These are phyloP conservation scores for Psammodynastes pulverulentus DNA, from an alignment of 2,113 vertebrate species.

Conservation along the genomic window DNA sequence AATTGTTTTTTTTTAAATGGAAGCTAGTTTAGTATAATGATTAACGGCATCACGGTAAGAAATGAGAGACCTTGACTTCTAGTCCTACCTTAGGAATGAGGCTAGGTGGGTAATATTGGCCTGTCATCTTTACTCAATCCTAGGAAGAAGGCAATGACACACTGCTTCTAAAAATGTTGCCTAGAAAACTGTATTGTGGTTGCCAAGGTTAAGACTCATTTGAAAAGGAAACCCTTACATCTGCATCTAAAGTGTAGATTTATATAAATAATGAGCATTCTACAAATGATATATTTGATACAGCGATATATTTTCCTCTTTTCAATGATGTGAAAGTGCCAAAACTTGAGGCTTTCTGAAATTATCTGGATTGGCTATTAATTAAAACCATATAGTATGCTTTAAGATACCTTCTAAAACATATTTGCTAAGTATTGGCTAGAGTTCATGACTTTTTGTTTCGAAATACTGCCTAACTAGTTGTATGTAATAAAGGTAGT, in stretches of 20 bases:
- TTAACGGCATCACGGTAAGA: neutral
- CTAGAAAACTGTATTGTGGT: neutral
- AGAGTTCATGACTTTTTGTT: neutral
- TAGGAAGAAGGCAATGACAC: neutral
- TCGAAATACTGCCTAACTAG: neutral
- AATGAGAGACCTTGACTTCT: neutral
- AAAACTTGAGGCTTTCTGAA: neutral
- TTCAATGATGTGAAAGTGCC: neutral
- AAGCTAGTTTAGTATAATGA: neutral
- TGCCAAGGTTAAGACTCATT: neutral
- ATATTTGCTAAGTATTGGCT: neutral
- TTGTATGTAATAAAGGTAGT: too few relatives aligned
- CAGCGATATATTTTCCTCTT: neutral
- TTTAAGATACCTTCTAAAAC: neutral
- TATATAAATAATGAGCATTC: neutral
- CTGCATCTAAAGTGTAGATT: neutral
- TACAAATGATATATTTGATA: too few relatives aligned
- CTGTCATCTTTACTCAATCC: neutral
- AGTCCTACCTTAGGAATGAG: neutral
- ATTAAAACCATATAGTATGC: neutral
- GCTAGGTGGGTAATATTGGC: neutral
- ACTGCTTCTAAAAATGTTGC: neutral
- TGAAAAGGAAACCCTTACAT: neutral
- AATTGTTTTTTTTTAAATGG: neutral
- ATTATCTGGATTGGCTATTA: neutral